These are phyloP conservation scores for Camponotus vicinus DNA, from an alignment of 1,140 invertebrate species.

Conservation along the genomic window DNA sequence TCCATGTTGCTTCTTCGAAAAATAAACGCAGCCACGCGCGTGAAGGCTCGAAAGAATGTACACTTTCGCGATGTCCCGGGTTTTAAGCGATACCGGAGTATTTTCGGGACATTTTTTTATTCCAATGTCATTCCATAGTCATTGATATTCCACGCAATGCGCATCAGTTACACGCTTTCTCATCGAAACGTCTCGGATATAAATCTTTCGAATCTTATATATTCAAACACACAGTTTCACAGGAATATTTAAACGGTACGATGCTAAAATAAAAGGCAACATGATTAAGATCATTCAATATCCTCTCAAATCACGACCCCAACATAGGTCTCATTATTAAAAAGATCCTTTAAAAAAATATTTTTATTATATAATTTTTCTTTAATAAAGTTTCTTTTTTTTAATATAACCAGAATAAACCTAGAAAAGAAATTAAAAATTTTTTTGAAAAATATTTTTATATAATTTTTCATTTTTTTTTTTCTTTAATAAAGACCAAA, in stretches of 20 bases:
- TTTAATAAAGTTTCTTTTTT: no score
- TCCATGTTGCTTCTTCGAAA: conserved; percentile 17
- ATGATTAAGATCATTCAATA: neutral
- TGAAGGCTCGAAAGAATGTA: conserved; percentile 39
- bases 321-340: no score
- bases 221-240: no score
- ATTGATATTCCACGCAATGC: conserved; percentile 45
- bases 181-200: conserved; percentile 3
- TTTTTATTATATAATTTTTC: no score
- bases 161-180: conserved; percentile 20
- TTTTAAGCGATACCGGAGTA: conserved; percentile 25
- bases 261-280: neutral
- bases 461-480: no score
- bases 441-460: no score
- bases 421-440: neutral
- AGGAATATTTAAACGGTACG: neutral
- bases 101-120: conserved; percentile 20
- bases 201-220: neutral
- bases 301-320: neutral
- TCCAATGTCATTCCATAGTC: neutral
- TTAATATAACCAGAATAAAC: neutral
- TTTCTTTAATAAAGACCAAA: neutral
- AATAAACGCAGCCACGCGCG: conserved; percentile 54
- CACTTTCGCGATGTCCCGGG: conserved; percentile 24
- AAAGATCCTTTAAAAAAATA: no score